A percentile compares a stretch with the other conserved stretches of the same genome.
Evolutionary conservation across 2,888 invertebrate genomes (phyloP).

Genomic region (Artemia sp.): DNA sequence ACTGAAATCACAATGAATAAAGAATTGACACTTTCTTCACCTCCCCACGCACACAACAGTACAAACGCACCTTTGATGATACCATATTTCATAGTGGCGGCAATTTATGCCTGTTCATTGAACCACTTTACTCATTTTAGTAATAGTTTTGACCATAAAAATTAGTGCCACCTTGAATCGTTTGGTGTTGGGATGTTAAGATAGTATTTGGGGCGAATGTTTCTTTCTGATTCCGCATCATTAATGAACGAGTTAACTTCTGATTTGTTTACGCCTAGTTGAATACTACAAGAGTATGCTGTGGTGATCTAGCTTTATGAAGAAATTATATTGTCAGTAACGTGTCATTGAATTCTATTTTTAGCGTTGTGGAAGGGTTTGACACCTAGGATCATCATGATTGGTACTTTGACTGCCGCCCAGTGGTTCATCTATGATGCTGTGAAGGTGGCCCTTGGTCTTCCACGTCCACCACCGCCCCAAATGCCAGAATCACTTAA

Average conservation of each 20-base stretch:
- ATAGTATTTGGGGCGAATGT: constrained; percentile 13
- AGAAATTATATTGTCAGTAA: constrained; percentile 33
- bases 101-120: too few species aligned
- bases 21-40: too few species aligned
- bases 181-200: constrained; percentile 6
- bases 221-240: neutral
- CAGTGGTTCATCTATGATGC: constrained; percentile 87
- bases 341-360: constrained; percentile 25
- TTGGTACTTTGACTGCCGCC: constrained; percentile 75
- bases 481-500: constrained; percentile 85
- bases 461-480: constrained; percentile 90
- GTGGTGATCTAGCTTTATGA: constrained; percentile 28
- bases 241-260: neutral
- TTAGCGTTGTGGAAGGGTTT: constrained; percentile 66
- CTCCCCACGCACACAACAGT: too few species aligned
- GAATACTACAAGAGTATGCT: neutral
- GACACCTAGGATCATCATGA: constrained; percentile 72
- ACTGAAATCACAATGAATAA: too few species aligned
- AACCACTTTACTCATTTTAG: too few species aligned
- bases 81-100: too few species aligned
- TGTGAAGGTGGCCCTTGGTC: constrained; percentile 62
- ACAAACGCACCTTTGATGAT: too few species aligned
- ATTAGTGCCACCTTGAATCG: constrained; percentile 20
- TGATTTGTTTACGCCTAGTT: neutral
- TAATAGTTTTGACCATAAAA: too few species aligned